Evolutionary conservation across 2,113 vertebrate genomes (phyloP).

Genomic region (Lethenteron camtschaticum): DNA sequence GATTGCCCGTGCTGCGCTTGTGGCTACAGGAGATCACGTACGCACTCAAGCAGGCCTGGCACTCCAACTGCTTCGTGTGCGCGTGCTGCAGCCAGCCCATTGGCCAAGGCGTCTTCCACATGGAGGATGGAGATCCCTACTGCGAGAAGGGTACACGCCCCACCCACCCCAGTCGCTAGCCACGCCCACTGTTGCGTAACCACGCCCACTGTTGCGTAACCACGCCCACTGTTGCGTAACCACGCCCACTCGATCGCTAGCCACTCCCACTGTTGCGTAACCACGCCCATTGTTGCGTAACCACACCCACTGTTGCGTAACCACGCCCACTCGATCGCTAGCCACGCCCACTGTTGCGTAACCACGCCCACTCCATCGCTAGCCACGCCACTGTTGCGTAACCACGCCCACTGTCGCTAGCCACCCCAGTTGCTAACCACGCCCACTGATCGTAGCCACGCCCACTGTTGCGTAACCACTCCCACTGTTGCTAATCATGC

Average conservation of each 20-base stretch:
- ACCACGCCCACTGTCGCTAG: neutral
- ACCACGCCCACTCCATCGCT: neutral
- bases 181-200: neutral
- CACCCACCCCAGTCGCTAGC: too few relatives aligned
- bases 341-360: slow-evolving; percentile 7
- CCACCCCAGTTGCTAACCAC: too few relatives aligned
- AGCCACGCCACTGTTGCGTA: neutral
- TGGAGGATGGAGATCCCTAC: slow-evolving; percentile 89
- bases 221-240: neutral
- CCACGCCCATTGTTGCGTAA: too few relatives aligned
- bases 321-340: slow-evolving; percentile 13
- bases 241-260: too few relatives aligned
- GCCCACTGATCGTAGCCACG: too few relatives aligned
- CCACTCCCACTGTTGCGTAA: too few relatives aligned
- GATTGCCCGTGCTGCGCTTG: too few relatives aligned
- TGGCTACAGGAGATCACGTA: slow-evolving; percentile 69
- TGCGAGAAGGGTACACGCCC: slow-evolving; percentile 54
- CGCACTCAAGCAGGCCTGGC: slow-evolving; percentile 92
- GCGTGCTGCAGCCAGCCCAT: slow-evolving; percentile 72
- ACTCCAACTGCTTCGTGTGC: slow-evolving; percentile 76
- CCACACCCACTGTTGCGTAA: slow-evolving; percentile 12
- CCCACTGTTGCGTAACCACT: slow-evolving; percentile 15
- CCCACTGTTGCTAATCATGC: slow-evolving; percentile 10
- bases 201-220: neutral
- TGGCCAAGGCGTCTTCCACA: slow-evolving; percentile 70